A percentile compares a stretch with the other conserved stretches of the same genome.
Evolutionary conservation across 2,888 invertebrate genomes (phyloP).

Genomic region (Phengaris alcon): DNA sequence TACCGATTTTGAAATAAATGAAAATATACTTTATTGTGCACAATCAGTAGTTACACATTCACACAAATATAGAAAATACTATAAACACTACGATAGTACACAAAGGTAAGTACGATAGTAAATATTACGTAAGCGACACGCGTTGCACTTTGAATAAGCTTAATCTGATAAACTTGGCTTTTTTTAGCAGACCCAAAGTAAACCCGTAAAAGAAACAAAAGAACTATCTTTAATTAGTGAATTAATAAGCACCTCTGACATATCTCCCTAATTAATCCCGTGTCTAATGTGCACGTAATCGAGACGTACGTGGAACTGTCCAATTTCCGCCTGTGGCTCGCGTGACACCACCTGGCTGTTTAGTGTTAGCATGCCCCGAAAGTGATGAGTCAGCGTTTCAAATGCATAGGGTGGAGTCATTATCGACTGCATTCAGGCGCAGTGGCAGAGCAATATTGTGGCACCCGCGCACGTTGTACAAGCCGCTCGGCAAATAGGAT

Average conservation of each 20-base stretch:
- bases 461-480: neutral
- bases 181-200: too few relatives aligned
- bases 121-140: too few relatives aligned
- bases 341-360: neutral
- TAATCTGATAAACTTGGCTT: too few relatives aligned
- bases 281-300: constrained; percentile 2
- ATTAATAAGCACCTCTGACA: neutral
- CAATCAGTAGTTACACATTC: too few relatives aligned
- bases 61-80: too few relatives aligned
- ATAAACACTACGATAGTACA: too few relatives aligned
- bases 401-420: neutral
- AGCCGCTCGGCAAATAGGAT: too few relatives aligned
- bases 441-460: neutral
- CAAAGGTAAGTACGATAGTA: too few relatives aligned
- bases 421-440: neutral
- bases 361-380: neutral
- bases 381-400: neutral
- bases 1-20: neutral
- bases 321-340: neutral
- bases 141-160: too few relatives aligned
- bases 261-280: neutral
- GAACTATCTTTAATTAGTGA: neutral
- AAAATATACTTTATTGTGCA: too few relatives aligned
- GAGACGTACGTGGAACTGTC: constrained; percentile 11
- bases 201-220: too few relatives aligned